phyloP scores from a whole-genome alignment of 2,888 invertebrate genomes.

The Ichneumoninae sp. region DNA sequence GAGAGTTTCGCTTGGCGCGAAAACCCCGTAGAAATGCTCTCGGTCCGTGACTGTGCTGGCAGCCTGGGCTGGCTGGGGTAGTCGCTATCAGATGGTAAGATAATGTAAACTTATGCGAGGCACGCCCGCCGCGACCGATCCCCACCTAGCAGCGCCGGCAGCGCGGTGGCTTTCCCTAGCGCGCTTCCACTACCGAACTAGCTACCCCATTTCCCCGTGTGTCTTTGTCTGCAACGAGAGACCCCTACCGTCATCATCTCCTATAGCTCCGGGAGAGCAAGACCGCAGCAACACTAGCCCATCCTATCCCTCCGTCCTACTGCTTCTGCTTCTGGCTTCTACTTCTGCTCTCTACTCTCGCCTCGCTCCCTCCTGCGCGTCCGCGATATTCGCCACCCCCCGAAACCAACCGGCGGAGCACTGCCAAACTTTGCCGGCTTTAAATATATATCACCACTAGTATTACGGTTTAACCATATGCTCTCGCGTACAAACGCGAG shows the following conservation, averaged over 20 bases:
- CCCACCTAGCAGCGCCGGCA: slow-evolving; percentile 67
- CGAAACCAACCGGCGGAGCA: slow-evolving; percentile 53
- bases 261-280: slow-evolving; percentile 26
- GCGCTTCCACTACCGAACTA: slow-evolving; percentile 28
- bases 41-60: slow-evolving; percentile 58
- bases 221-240: slow-evolving; percentile 60
- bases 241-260: slow-evolving; percentile 52
- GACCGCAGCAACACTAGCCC: slow-evolving; percentile 48
- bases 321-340: slow-evolving; percentile 29
- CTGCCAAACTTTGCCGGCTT: slow-evolving; percentile 82
- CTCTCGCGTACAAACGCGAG: slow-evolving; percentile 67
- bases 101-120: slow-evolving; percentile 85
- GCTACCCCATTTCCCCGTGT: slow-evolving; percentile 21
- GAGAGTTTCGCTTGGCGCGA: slow-evolving; percentile 47
- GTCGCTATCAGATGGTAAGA: slow-evolving; percentile 83
- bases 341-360: slow-evolving; percentile 31
- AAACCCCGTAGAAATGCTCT: slow-evolving; percentile 64
- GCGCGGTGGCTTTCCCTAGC: slow-evolving; percentile 43
- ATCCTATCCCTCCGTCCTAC: slow-evolving; percentile 21
- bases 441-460: slow-evolving; percentile 83
- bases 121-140: slow-evolving; percentile 79
- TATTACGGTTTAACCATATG: slow-evolving; percentile 83
- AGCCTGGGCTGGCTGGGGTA: slow-evolving; percentile 45
- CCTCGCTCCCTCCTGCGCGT: slow-evolving; percentile 27
- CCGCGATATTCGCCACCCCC: slow-evolving; percentile 12